Conservation (phyloP, 1,140 invertebrate genomes). For the Cecropterus lyciades region DNA sequence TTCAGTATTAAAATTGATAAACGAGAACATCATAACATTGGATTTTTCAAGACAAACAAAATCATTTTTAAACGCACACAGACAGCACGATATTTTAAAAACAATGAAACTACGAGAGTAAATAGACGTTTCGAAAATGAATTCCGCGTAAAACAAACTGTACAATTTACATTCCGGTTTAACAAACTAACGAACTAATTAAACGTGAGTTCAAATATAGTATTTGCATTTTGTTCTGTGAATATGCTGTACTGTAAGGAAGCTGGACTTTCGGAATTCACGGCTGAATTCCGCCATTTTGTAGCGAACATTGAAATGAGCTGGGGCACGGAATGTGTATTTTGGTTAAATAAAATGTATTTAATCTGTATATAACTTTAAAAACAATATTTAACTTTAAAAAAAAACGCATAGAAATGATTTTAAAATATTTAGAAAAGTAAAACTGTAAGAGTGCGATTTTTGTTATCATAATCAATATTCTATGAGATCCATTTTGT, state of each 20-base stretch:
- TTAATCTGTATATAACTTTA: no score
- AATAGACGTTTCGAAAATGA: background rate
- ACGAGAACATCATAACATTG: background rate
- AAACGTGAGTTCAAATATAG: conserved; percentile 36
- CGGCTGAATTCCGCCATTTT: conserved; percentile 22
- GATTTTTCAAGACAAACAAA: background rate
- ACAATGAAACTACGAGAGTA: background rate
- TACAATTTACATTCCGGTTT: conserved; percentile 32
- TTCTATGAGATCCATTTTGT: no score
- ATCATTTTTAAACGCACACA: no score
- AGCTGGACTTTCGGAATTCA: conserved; percentile 31
- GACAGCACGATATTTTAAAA: background rate
- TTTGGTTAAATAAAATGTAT: conserved; percentile 1
- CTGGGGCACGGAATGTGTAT: conserved; percentile 14
- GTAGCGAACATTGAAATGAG: conserved; percentile 23
- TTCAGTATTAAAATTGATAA: no score
- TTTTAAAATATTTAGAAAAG: no score
- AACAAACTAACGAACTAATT: conserved; percentile 37
- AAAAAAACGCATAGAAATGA: no score
- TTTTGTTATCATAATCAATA: no score
- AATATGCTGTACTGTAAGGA: conserved; percentile 29
- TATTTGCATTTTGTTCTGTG: conserved; percentile 36
- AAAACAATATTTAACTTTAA: no score
- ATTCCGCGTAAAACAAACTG: conserved; percentile 24
- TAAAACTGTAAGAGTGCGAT: no score